Base-by-base conservation (phyloP, 2,888 invertebrate genomes). In the Lycophotia porphyrea region DNA sequence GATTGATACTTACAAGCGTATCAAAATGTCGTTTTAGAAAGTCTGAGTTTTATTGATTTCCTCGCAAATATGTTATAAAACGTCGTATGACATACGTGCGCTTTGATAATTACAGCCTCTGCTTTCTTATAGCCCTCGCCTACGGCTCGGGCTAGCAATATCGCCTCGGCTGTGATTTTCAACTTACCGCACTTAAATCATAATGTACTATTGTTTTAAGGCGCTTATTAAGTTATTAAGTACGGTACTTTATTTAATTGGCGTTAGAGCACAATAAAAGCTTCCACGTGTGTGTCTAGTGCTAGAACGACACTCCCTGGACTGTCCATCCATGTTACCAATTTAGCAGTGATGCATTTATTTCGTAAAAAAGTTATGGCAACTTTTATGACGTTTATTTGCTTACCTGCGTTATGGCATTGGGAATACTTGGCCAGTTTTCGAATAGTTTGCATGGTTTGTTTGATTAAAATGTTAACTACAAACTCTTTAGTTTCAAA, bases 171-270 rank as follows among this genome's bases (percentile, higher is more conserved):
- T n/a, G n/a, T n/a, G n/a, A n/a, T n/a, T n/a, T n/a, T n/a, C n/a
- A n/a, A n/a, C n/a, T n/a, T n/a, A n/a, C n/a, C n/a, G n/a, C n/a
- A n/a, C n/a, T n/a, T n/a, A n/a, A n/a, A n/a, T n/a, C n/a, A n/a
- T n/a, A n/a, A n/a, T n/a, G n/a, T n/a, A n/a, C n/a, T n/a, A n/a
- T n/a, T 42, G 5, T 42, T 42, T 15, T 42, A 13, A 15, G 42
- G 42, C 42, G 42, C 18, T 11, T 27, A 64, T 36, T n/a, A 44
- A 36, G 52, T 42, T 72, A 69, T 42, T 52, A 47, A 27, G 27
- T 31, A 15, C 31, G 9, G 34, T 58, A 70, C 36, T 71, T 44
- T 21, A 44, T 73, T 36, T 36, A 36, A 31, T 73, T 72, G 18
- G 11, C 11, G 8, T 34, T 11, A 44, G 44, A 5, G 44, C 27